Evolutionary conservation across 1,140 invertebrate species (phyloP).

Genomic region (Scaptomyza pallida): DNA sequence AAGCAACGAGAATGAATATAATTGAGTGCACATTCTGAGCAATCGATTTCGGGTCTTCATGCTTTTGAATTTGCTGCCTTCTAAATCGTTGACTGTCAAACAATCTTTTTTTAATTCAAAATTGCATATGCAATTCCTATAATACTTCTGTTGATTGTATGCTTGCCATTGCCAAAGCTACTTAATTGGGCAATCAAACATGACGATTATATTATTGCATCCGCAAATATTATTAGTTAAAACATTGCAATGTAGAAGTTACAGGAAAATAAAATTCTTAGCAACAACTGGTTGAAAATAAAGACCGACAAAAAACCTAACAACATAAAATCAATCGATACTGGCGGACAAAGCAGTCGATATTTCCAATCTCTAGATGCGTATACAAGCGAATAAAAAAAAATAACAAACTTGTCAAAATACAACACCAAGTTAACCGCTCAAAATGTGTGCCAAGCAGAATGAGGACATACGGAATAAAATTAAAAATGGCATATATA

Average conservation of each 20-base stretch:
- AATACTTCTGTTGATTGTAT: not conserved
- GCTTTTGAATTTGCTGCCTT: too few species aligned
- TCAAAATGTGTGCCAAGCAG: slow-evolving; percentile 50
- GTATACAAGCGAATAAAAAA: slow-evolving; percentile 3
- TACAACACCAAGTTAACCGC: slow-evolving; percentile 9
- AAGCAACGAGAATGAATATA: too few species aligned
- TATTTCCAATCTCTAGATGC: slow-evolving; percentile 12
- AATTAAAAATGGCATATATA: slow-evolving; percentile 62
- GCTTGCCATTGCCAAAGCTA: not conserved
- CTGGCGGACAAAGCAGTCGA: not conserved
- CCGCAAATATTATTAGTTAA: too few species aligned
- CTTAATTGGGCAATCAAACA: too few species aligned
- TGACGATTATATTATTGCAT: too few species aligned
- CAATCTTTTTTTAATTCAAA: not conserved
- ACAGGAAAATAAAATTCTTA: too few species aligned
- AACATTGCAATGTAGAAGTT: too few species aligned
- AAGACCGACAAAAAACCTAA: too few species aligned
- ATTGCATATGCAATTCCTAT: not conserved
- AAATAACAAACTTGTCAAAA: slow-evolving; percentile 44
- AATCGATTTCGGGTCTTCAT: too few species aligned
- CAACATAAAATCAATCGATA: not conserved
- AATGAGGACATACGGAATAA: slow-evolving; percentile 64
- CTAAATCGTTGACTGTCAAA: not conserved
- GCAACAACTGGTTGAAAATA: too few species aligned
- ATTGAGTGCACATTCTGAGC: too few species aligned